Conservation (phyloP, 2,113 vertebrate genomes). For the Nycticryphes semicollaris region DNA sequence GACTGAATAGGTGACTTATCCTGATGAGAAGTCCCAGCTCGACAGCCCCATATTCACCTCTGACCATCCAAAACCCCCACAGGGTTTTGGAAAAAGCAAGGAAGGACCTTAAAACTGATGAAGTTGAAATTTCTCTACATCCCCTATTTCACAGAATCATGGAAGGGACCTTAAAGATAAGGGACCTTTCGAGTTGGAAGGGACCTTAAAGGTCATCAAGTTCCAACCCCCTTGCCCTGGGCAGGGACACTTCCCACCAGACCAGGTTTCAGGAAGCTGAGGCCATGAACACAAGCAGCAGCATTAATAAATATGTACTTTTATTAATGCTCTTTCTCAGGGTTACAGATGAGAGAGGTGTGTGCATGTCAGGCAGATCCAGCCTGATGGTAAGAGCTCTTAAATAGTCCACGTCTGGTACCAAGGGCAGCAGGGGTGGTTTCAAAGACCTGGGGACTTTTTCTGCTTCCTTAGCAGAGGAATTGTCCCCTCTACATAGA, state of each 20-base stretch:
- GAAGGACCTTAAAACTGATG: background rate
- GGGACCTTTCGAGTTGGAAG: too few species aligned
- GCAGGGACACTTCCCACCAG: too few species aligned
- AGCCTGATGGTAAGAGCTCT: background rate
- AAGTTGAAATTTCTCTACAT: background rate
- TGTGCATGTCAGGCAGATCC: background rate
- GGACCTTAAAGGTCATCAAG: too few species aligned
- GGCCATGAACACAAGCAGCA: rapidly evolving
- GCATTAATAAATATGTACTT: background rate
- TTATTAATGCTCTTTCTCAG: background rate
- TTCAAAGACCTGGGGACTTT: background rate
- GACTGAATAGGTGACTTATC: background rate
- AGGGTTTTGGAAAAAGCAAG: background rate
- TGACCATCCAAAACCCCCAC: background rate
- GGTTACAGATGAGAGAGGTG: background rate
- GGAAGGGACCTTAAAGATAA: too few species aligned
- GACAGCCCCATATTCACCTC: background rate
- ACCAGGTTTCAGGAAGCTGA: background rate
- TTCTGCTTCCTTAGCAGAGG: background rate
- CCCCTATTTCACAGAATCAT: background rate
- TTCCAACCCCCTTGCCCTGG: too few species aligned
- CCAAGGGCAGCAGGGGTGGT: background rate
- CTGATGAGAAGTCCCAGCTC: background rate
- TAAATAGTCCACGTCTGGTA: background rate
- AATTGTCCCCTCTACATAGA: background rate